Evolutionary conservation across 64 coral and sea anemone genomes (phyloP), one percentile per base, ranked within the genome.

Genomic region (Montipora capricornis): DNA sequence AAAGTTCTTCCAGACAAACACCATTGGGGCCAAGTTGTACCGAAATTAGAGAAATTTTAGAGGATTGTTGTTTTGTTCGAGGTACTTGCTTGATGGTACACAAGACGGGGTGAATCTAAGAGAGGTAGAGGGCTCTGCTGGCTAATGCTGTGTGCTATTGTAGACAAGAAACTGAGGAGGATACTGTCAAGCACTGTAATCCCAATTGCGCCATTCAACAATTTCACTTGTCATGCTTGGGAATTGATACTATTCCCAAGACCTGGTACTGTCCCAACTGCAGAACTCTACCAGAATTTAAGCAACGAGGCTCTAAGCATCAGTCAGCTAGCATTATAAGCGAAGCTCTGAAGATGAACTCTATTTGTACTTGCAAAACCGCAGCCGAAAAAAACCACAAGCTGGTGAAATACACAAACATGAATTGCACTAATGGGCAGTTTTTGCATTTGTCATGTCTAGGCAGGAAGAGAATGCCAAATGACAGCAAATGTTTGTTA

Each of bases 21-120:
- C 8, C 94, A 95, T 77, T 95, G 73, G 88, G 16, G 87, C 12
- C 58, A 2, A 20, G 73, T 91, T 74, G 26, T 91, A 13, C 93
- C 93, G 19, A 95, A 88, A 68, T 58, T 95, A 12, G 13, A 87
- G 13, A 95, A 47, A 58, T 91, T 90, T 70, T 95, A 82, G 94
- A 51, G 74, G 84, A 86, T 80, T 62, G 87, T 82, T 87, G 50
- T 91, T 26, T 73, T 91, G 20, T 82, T 82, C 20, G 89, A 95
- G 78, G 78, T 94, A 49, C 71, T 94, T 15, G 87, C 62, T 61
- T 19, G 58, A 22, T 89, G 93, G 77, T 90, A 89, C 46, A 82
- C 87, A 20, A 95, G 47, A 80, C 29, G 45, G 73, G 78, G 14
- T 50, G 68, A 85, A 81, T 22, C 7, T 77, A n/a, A 53, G 20